phyloP scores from a whole-genome alignment of 2,797 vertebrate species.

The Anomalospiza imberbis region DNA sequence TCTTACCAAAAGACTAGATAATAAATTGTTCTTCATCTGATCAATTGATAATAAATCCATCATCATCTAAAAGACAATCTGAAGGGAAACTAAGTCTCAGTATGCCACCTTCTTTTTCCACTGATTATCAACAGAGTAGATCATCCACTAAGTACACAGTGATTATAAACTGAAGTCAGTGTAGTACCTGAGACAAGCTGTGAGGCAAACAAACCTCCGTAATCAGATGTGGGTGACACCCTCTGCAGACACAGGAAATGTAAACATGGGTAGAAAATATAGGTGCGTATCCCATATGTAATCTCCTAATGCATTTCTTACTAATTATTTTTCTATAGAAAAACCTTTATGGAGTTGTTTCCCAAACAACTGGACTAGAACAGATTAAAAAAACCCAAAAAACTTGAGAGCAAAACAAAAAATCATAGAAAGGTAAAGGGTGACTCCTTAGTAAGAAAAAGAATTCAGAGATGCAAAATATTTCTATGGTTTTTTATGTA shows the following conservation, averaged over 20 bases:
- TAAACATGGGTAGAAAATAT: neutral
- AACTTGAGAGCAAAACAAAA: neutral
- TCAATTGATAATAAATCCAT: neutral
- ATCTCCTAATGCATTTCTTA: neutral
- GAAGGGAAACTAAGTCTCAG: neutral
- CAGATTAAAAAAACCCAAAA: neutral
- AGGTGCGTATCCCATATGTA: neutral
- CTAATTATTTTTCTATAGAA: neutral
- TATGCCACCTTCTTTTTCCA: neutral
- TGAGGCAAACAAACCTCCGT: neutral
- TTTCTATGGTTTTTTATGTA: fast-evolving
- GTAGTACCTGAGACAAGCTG: neutral
- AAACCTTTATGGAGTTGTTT: neutral
- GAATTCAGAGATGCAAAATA: neutral
- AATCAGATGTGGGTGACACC: neutral
- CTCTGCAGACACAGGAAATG: neutral
- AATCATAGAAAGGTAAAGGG: neutral
- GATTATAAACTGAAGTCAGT: neutral
- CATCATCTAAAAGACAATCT: neutral
- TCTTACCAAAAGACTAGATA: neutral
- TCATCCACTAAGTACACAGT: neutral
- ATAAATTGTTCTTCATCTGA: neutral
- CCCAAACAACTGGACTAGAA: neutral
- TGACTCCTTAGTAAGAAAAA: neutral
- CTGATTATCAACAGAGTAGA: neutral